Evolutionary conservation across 2,113 vertebrate genomes (phyloP).

Genomic region (Geococcyx californianus): DNA sequence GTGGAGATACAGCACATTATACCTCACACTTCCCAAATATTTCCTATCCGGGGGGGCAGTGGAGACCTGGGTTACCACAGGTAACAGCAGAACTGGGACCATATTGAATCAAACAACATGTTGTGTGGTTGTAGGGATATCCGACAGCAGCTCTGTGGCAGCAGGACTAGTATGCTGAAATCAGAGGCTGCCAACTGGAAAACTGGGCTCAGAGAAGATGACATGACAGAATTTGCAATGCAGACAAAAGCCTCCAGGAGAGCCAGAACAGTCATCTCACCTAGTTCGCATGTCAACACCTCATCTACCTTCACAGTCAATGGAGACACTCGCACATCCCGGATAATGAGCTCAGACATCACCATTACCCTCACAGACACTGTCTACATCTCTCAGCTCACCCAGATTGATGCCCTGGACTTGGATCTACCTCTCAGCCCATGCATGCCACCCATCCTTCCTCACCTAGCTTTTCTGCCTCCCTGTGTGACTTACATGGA

Average conservation of each 20-base stretch:
- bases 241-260: neutral
- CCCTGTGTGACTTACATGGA: accelerated
- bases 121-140: neutral
- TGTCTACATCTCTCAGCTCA: neutral
- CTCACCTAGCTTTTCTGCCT: neutral
- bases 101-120: neutral
- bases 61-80: neutral
- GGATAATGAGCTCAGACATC: neutral
- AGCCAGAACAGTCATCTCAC: neutral
- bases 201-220: neutral
- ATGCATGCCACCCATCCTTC: accelerated
- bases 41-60: neutral
- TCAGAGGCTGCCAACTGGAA: neutral
- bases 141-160: neutral
- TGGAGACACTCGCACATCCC: neutral
- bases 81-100: neutral
- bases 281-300: neutral
- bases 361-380: neutral
- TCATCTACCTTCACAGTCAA: neutral
- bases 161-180: neutral
- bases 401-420: neutral
- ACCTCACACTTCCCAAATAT: neutral
- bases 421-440: neutral
- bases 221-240: neutral
- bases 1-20: neutral